Evolutionary conservation across 2,888 invertebrate genomes (phyloP), one percentile per base, ranked within the genome.

Genomic region (Drosophila neutralis): DNA sequence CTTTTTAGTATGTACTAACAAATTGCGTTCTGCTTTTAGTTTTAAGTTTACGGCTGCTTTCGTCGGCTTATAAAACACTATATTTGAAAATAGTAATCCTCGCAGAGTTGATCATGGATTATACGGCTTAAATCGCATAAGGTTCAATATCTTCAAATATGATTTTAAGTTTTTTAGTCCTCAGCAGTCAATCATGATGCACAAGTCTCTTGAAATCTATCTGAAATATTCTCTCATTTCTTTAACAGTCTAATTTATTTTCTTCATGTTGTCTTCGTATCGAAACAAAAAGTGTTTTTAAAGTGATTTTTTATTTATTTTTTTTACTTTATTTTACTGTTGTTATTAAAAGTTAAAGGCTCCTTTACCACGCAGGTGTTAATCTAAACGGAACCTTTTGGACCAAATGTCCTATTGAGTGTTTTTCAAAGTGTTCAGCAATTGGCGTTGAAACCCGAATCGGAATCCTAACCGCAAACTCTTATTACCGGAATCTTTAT

Each of bases 1-100:
- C 62, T 60, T 77, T 69, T 66, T 36, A 18, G 29, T 63, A 24
- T 49, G 51, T 56, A 61, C 35, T 27, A 38, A 21, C 29, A 49
- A 27, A 56, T 24, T 36, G n/a, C 45, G 52, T 57, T 57, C 40
- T 45, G 61, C 48, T 57, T 42, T 36, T 56, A 40, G 33, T 8
- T 35, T 24, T 4, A 54, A 57, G 59, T 24, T 40, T 21, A 27
- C 45, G 36, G 36, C 31, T 45, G 1, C 11, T 29, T 27, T 38
- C n/a, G n/a, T 33, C 4, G 8, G 18, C 24, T 33, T 31, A 18
- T 8, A 29, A 24, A 21, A 56, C 13, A 45, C 38, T 2, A 35
- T 18, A 24, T 11, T 18, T 1, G 24, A 59, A 36, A 31, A 10
- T 24, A 49, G 21, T 31, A 33, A 33, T 27, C n/a, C 61, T 24